A percentile compares a stretch with the other conserved stretches of the same genome.
Conservation (phyloP, 2,888 invertebrate species). For the Eupithecia exiguata region DNA sequence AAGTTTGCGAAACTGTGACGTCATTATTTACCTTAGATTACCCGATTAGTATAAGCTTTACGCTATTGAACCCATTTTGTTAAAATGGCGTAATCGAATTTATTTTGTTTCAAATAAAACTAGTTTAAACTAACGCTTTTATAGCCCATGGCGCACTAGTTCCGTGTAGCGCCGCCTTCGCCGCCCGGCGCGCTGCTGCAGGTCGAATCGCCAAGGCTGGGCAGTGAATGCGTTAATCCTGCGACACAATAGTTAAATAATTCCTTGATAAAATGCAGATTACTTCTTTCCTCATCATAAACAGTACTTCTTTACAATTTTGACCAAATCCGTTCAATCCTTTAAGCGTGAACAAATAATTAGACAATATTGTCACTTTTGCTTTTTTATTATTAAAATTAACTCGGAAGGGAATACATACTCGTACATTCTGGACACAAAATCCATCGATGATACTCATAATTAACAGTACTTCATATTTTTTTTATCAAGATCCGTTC, state of each 20-base stretch:
- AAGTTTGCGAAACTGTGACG: constrained; percentile 30
- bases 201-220: no score
- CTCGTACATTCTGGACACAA: no score
- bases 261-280: not conserved
- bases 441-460: no score
- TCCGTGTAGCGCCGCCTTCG: no score
- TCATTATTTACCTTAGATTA: constrained; percentile 29
- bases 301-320: not conserved
- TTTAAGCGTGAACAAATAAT: not conserved
- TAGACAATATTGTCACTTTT: not conserved
- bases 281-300: not conserved
- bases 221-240: no score
- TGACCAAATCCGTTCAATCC: not conserved
- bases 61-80: constrained; percentile 15
- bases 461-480: no score
- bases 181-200: no score
- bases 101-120: not conserved
- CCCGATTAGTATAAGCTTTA: constrained; percentile 19
- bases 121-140: not conserved
- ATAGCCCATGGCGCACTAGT: no score
- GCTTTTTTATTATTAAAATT: not conserved
- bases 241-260: no score
- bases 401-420: no score
- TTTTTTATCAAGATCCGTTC: not conserved
- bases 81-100: not conserved